Base-by-base conservation (phyloP, 2,888 invertebrate genomes). In the Dasypolia templi region DNA sequence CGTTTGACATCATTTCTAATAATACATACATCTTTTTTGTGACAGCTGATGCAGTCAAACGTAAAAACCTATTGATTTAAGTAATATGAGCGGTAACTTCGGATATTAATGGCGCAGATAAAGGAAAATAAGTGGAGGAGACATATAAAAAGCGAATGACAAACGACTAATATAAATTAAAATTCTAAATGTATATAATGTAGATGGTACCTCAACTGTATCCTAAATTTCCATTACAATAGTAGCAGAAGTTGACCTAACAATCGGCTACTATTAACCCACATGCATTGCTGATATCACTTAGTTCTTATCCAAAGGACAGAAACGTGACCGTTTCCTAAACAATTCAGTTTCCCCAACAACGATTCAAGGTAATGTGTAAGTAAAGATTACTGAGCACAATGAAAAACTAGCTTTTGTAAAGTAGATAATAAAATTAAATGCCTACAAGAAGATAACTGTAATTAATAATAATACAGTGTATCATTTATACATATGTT, bases 291-390 rank as follows among this genome's bases (percentile, higher is more conserved):
- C 51, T 17, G 35, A 62, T 75, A 77, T 19, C 35, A 12, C 69
- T 51, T 51, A 32, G 39, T 59, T 77, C 22, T 63, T 72, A 75
- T 82, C 63, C 64, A 61, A 61, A 67, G 64, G 46, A 72, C 69
- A 58, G 70, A 75, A 75, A 77, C 81, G 81, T 77, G 83, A 73
- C 70, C 22, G 11, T 79, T 73, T 71, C 46, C 68, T 55, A 82
- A 75, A 82, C 79, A 83, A 82, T 61, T 53, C 63, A 53, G 67
- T 71, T 58, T 75, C n/a, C 59, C 44, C 55, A 74, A 56, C 61
- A 61, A 77, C 35, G 9, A 59, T 42, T 61, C 77, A 64, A 70
- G 51, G 82, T 64, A 68, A 66, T 5, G 29, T n/a, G 26, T 55
- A 49, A 49, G 49, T 49, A 39, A 51, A 59, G 55, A 75, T 67